Conservation (phyloP, 2,113 vertebrate species). For the Atrichornis clamosus region DNA sequence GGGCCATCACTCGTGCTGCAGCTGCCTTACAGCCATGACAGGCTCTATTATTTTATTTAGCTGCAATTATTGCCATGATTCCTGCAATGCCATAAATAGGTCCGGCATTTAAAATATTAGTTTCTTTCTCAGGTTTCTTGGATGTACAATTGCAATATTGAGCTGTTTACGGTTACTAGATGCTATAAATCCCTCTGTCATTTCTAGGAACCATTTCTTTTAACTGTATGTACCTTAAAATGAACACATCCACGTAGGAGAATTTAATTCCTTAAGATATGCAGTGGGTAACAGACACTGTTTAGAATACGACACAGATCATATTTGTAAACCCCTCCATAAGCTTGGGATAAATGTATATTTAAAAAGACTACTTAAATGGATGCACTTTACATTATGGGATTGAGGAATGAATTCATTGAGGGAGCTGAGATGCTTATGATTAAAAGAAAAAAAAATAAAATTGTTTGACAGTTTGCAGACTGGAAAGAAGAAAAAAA, state of each 20-base stretch:
- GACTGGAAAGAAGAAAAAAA: conserved; percentile 9
- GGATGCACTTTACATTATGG: conserved; percentile 4
- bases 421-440: neutral
- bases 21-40: neutral
- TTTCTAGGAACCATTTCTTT: neutral
- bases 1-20: neutral
- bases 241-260: neutral
- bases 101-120: neutral
- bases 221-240: neutral
- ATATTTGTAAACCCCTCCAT: neutral
- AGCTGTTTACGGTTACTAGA: neutral
- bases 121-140: conserved; percentile 12
- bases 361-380: neutral
- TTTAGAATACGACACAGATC: neutral
- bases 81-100: neutral
- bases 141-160: neutral
- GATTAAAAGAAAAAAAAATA: neutral
- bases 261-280: conserved; percentile 3
- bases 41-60: neutral
- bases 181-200: neutral
- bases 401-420: neutral
- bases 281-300: neutral
- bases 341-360: neutral
- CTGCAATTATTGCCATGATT: neutral
- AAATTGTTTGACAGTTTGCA: neutral